Evolutionary conservation across 2,888 invertebrate genomes (phyloP), one percentile per base, ranked within the genome.

Genomic region (Quadriops clusia): DNA sequence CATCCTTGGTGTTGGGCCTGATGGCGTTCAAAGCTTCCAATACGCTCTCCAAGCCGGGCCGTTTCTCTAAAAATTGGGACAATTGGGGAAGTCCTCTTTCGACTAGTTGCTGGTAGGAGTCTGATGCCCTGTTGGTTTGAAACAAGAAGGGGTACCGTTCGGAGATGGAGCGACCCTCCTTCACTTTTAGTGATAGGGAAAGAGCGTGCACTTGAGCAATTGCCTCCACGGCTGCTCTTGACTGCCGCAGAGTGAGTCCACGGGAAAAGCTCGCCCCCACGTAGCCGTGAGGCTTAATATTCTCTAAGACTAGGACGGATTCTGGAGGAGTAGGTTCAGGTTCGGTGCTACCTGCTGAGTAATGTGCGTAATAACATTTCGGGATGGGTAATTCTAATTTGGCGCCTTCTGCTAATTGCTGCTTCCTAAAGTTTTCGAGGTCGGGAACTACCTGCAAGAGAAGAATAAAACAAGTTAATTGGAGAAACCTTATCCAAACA

Each of bases 101-200:
- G 3, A 84, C 78, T 14, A 84, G 64, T 35, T 82, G 78, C 39
- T 83, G 76, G 50, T 83, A 84, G 3, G 82, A 82, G 42, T 82
- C 80, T 1, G 82, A 80, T 1, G 83, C 83, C 48, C 78, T 67
- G 22, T 77, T 77, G 18, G 81, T 81, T 45, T 82, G 81, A 47
- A 84, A 83, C 9, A 84, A 64, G 51, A 83, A 84, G 9, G 71
- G 68, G 43, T 72, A 74, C 24, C 66, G 61, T 40, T 70, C 67
- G 2, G 65, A 62, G 6, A 74, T 49, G 2, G 60, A 50, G 31
- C 61, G 60, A 8, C 59, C 64, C 37, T 70, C 68, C 44, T 65
- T 64, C 7, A 72, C 59, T 50, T 73, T 73, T 46, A 74, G 58
- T 4, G 69, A 72, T 3, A 84, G 60, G 0, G 82, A 80, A 2